phyloP scores from a whole-genome alignment of 2,797 vertebrate genomes.

The Hafferia zeledoni region DNA sequence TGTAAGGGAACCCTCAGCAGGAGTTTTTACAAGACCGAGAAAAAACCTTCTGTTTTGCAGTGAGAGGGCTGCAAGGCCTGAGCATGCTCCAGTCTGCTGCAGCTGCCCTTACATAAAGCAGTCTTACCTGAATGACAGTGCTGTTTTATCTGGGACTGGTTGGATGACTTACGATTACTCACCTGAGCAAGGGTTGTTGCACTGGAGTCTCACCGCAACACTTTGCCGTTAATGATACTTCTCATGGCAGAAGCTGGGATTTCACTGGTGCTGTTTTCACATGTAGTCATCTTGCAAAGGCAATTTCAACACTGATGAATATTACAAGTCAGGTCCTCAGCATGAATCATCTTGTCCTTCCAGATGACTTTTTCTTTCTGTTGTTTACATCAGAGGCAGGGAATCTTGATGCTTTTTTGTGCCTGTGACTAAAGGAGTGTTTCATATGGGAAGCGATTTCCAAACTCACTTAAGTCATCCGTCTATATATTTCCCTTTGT shows the following conservation, averaged over 20 bases:
- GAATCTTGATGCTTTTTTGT: slow-evolving; percentile 54
- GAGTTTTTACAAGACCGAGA: background rate
- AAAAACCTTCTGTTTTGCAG: background rate
- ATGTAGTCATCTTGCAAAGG: slow-evolving; percentile 44
- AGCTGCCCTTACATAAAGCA: background rate
- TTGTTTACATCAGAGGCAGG: slow-evolving; percentile 64
- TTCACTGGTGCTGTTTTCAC: slow-evolving; percentile 44
- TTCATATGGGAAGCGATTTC: slow-evolving; percentile 39
- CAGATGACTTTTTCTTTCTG: slow-evolving; percentile 68
- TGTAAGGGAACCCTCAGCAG: background rate
- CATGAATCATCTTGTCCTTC: slow-evolving; percentile 61
- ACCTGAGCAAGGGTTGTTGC: background rate
- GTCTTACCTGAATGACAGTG: slow-evolving; percentile 34
- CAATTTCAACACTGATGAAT: slow-evolving; percentile 58
- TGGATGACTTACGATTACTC: background rate
- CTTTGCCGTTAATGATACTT: slow-evolving; percentile 23
- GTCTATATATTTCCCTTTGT: slow-evolving; percentile 30
- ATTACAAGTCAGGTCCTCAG: slow-evolving; percentile 40
- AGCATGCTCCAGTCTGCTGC: background rate
- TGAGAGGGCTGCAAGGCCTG: background rate
- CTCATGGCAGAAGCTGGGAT: slow-evolving; percentile 25
- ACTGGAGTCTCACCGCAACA: background rate
- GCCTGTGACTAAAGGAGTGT: slow-evolving; percentile 39
- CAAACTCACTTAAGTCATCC: slow-evolving; percentile 37
- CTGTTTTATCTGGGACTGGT: slow-evolving; percentile 18